Evolutionary conservation across 2,888 invertebrate species (phyloP), one percentile per base, ranked within the genome.

Genomic region (Eupeodes latifasciatus): DNA sequence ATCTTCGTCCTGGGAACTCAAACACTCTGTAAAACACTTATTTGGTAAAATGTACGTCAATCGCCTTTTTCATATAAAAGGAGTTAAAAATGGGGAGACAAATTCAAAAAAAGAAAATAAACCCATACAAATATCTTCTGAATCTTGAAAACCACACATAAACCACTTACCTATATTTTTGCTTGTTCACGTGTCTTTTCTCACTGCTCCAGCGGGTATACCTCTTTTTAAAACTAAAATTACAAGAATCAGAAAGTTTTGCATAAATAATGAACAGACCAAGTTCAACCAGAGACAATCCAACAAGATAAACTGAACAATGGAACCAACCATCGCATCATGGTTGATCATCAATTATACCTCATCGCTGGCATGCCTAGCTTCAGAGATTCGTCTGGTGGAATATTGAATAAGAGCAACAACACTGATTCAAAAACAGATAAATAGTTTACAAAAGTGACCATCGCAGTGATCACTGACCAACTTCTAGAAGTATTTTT

Each of bases 291-390:
- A 64, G 61, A 79, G 72, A 87, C 83, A 87, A 77, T 87, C 71
- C 27, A 55, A 14, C 71, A 47, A 83, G 83, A 87, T 83, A 83
- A 87, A 34, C 44, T 77, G 1, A 80, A 87, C 87, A 87, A 87
- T 83, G 62, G 51, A 62, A 47, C 44, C 61, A 71, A 27, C 66
- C 61, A 69, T 74, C 69, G n/a, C 40, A 40, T 16, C 27, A 16
- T 47, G 49, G 16, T 74, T 44, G 74, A 27, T 76, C 57, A 87
- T 87, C 87, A 81, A 87, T 87, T 80, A 81, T 49, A 61, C 55
- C 72, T 69, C 72, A 83, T 77, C 9, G 9, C 40, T 83, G 86
- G 79, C 77, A 80, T 64, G 51, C 67, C 72, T 49, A 55, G 64
- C 67, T 61, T 55, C 40, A 40, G 27, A 27, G 3, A 4, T 40